Evolutionary conservation across 2,888 invertebrate species (phyloP).

Genomic region (Drosophila paranaensis): DNA sequence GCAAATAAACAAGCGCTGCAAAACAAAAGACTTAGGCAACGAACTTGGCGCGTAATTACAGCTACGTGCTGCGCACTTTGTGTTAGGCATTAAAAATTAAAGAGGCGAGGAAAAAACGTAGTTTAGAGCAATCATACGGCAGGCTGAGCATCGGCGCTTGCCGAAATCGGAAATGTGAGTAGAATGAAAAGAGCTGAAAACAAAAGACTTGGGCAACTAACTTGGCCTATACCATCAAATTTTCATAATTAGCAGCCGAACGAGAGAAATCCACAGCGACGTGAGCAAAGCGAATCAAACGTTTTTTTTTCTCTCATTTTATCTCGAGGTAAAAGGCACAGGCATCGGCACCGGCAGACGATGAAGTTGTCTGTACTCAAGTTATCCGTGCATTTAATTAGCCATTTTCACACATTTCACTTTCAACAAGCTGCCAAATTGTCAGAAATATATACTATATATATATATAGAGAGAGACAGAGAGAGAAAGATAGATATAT

Average conservation of each 20-base stretch:
- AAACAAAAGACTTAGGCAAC: slow-evolving; percentile 76
- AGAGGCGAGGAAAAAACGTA: slow-evolving; percentile 3
- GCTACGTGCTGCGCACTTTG: slow-evolving; percentile 61
- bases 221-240: slow-evolving; percentile 40
- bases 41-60: slow-evolving; percentile 65
- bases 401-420: slow-evolving; percentile 80
- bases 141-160: slow-evolving; percentile 33
- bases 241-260: slow-evolving; percentile 61
- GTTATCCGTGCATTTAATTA: slow-evolving; percentile 74
- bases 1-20: slow-evolving; percentile 45
- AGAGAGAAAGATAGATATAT: slow-evolving; percentile 2
- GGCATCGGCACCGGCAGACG: background rate
- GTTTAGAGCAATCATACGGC: slow-evolving; percentile 40
- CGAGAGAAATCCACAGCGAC: slow-evolving; percentile 45
- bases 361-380: slow-evolving; percentile 30
- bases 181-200: slow-evolving; percentile 46
- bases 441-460: slow-evolving; percentile 45
- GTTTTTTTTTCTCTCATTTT: slow-evolving; percentile 1
- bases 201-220: slow-evolving; percentile 67
- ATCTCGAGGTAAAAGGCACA: slow-evolving; percentile 38
- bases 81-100: slow-evolving; percentile 30
- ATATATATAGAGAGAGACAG: background rate
- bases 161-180: slow-evolving; percentile 58
- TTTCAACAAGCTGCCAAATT: slow-evolving; percentile 80
- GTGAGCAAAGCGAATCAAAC: slow-evolving; percentile 47